phyloP scores from a whole-genome alignment of 2,113 vertebrate species.

The Lasiurus cinereus region DNA sequence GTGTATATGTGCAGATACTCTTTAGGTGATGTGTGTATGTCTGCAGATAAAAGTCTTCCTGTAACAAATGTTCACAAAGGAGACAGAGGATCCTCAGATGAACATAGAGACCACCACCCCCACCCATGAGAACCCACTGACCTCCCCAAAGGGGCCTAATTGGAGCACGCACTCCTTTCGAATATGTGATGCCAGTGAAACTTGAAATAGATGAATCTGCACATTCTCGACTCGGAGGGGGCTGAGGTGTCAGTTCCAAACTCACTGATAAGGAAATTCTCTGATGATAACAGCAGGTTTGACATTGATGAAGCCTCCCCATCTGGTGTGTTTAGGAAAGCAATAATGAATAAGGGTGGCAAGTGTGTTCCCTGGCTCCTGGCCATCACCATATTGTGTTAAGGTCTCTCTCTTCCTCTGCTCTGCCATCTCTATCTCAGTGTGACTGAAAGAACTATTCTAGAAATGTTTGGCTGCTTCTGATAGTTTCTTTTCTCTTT shows the following conservation, averaged over 20 bases:
- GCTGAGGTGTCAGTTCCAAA: conserved; percentile 64
- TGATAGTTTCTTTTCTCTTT: neutral
- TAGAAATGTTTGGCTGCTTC: neutral
- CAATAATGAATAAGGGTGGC: conserved; percentile 11
- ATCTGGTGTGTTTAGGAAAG: conserved; percentile 73
- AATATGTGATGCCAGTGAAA: neutral
- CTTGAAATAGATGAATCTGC: conserved; percentile 57
- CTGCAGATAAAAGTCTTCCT: neutral
- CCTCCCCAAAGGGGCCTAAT: neutral
- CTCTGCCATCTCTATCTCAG: neutral
- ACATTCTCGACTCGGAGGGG: conserved; percentile 40
- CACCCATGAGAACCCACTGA: neutral
- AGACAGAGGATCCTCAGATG: neutral
- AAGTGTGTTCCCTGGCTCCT: conserved; percentile 57
- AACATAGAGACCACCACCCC: neutral
- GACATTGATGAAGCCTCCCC: conserved; percentile 76
- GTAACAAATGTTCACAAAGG: neutral
- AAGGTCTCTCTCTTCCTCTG: neutral
- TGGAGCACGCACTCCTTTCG: neutral
- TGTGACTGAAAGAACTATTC: conserved; percentile 8
- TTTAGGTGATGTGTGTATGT: neutral
- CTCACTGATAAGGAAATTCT: conserved; percentile 73
- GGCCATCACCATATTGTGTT: conserved; percentile 51
- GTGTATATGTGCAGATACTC: neutral
- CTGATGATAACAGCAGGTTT: conserved; percentile 67